Evolutionary conservation across 35 echinoderm and acorn worm genomes (phyloP), one percentile per base, ranked within the genome.

Genomic region (Chiridota heheva): DNA sequence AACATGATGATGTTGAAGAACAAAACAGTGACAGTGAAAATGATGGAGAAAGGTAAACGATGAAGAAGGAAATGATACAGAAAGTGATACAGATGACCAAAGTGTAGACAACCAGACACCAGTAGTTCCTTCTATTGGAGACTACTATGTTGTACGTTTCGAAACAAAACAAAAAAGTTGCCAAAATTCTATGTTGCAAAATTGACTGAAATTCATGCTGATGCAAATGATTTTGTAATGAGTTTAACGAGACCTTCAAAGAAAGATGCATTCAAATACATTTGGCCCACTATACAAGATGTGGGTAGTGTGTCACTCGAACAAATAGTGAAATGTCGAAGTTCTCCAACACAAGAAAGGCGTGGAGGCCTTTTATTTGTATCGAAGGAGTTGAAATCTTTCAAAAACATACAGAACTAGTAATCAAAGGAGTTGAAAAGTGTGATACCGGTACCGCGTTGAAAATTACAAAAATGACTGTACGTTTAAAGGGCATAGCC

Each of bases 341-440:
- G 57, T 60, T n/a, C 57, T 60, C 57, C 57, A 60, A 51, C 47
- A 60, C n/a, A 60, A 60, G 57, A 60, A 30, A 60, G 57, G 57
- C 57, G 57, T 60, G 57, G 57, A 5, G 3, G 57, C 32, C 57
- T 60, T 6, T 60, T 30, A 60, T 60, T 60, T 30, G 6, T 30
- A 60, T 30, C 57, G 32, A 60, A 17, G 32, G 57, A 60, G 57
- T 60, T 60, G 2, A 60, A 60, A 60, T 26, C 57, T 60, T 60
- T 0, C 18, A 60, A 60, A 60, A 60, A 60, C 57, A 60, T 60
- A 60, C 57, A 12, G 57, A 2, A 60, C 57, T 30, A 60, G 57
- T 60, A 60, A 60, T 60, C n/a, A n/a, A n/a, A n/a, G n/a, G n/a
- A n/a, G n/a, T n/a, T n/a, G n/a, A n/a, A n/a, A n/a, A n/a, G n/a